A percentile compares a stretch with the other conserved stretches of the same genome.
phyloP scores from a whole-genome alignment of 64 coral and sea anemone genomes.

The Trachythela sp. region DNA sequence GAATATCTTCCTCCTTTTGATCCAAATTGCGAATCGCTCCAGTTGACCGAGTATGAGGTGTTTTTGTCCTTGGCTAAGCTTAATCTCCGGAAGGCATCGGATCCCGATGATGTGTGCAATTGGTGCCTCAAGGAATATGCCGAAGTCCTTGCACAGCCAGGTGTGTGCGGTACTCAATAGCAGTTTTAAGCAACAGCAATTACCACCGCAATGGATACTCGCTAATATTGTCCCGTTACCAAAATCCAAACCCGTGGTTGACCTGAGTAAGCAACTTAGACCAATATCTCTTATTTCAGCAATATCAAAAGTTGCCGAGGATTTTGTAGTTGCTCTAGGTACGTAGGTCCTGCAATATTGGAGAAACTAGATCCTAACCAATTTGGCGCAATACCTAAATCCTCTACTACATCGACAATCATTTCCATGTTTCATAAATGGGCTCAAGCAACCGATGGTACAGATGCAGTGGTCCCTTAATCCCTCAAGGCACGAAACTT shows the following conservation, averaged over 20 bases:
- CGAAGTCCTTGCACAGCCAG: neutral
- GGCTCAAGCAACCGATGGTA: slow-evolving; percentile 15
- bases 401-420: neutral
- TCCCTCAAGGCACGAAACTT: slow-evolving; percentile 33
- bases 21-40: slow-evolving; percentile 21
- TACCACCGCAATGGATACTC: neutral
- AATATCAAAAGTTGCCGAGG: slow-evolving; percentile 17
- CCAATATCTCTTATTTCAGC: neutral
- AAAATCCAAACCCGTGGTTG: neutral
- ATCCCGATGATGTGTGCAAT: slow-evolving; percentile 14
- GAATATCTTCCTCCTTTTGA: slow-evolving; percentile 14
- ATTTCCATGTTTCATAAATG: neutral
- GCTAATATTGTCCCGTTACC: neutral
- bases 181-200: neutral
- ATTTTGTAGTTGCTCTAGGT: slow-evolving; percentile 9
- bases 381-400: slow-evolving; percentile 19
- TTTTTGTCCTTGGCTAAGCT: slow-evolving; percentile 22
- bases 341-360: neutral
- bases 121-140: neutral
- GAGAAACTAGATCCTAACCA: neutral
- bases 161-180: neutral
- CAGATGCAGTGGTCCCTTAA: neutral
- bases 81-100: slow-evolving; percentile 31
- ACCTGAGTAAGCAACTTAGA: neutral
- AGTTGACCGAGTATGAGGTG: slow-evolving; percentile 19